Evolutionary conservation across 2,888 invertebrate genomes (phyloP).

Genomic region (Conchocele bisecta): DNA sequence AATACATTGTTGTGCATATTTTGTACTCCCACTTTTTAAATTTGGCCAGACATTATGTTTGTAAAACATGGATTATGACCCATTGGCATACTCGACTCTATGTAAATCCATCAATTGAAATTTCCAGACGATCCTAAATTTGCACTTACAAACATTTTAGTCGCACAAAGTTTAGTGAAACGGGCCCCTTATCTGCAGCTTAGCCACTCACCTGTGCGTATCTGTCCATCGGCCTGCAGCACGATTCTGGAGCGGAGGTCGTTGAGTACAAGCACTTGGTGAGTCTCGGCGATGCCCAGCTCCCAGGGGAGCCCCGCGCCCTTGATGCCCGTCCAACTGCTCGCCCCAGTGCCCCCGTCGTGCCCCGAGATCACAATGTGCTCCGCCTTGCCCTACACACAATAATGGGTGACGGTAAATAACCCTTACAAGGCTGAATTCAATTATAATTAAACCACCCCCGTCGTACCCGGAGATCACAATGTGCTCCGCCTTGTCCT

Average conservation of each 20-base stretch:
- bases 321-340: constrained; percentile 99
- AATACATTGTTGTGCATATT: too few relatives aligned
- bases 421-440: not conserved
- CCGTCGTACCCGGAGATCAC: constrained; percentile 99
- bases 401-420: not conserved
- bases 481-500: constrained; percentile 99
- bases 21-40: too few relatives aligned
- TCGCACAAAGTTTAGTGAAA: too few relatives aligned
- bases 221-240: constrained; percentile 92
- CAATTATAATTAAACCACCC: constrained; percentile 84
- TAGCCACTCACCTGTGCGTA: constrained; percentile 91
- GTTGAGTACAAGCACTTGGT: constrained; percentile 96
- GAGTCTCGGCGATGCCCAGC: constrained; percentile 98
- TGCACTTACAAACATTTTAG: too few relatives aligned
- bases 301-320: constrained; percentile 99
- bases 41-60: too few relatives aligned
- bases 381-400: constrained; percentile 94
- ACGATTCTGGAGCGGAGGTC: constrained; percentile 96
- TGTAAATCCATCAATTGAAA: too few relatives aligned
- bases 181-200: too few relatives aligned
- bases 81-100: too few relatives aligned
- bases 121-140: too few relatives aligned
- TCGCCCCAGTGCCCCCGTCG: constrained; percentile 99
- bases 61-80: too few relatives aligned
- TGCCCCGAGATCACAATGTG: constrained; percentile 99